Evolutionary conservation across 2,113 vertebrate species (phyloP).

Genomic region (Cyanocitta stelleri): DNA sequence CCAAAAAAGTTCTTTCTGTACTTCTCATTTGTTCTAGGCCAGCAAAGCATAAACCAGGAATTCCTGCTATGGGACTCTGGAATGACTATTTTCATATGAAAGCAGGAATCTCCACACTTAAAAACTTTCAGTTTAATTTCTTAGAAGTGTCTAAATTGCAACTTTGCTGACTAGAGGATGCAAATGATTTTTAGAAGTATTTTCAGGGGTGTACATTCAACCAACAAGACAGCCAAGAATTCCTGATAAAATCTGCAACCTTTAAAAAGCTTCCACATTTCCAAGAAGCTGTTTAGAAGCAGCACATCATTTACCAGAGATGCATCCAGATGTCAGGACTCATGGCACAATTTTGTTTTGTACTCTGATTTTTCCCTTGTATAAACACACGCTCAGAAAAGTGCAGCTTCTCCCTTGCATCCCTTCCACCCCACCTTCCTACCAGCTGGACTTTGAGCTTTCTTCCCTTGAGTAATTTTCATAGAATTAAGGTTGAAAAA

Average conservation of each 20-base stretch:
- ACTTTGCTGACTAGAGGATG: background rate
- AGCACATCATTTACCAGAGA: background rate
- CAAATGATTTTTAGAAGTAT: rapidly evolving
- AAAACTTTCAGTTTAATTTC: background rate
- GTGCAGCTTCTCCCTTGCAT: background rate
- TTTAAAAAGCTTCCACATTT: background rate
- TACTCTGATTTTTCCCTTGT: background rate
- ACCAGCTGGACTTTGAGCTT: background rate
- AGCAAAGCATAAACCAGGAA: background rate
- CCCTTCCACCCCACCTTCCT: background rate
- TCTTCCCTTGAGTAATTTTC: background rate
- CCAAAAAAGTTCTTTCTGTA: background rate
- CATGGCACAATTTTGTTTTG: background rate
- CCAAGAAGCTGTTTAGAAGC: background rate
- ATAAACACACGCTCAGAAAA: background rate
- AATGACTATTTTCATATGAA: background rate
- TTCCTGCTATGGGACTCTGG: background rate
- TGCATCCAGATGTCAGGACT: background rate
- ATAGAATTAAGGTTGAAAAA: background rate
- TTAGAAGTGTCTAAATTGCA: background rate
- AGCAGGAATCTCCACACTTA: background rate
- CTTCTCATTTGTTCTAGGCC: background rate
- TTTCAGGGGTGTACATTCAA: background rate
- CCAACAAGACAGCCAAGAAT: background rate
- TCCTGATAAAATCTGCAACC: background rate